These are phyloP conservation scores for Scaptomyza reducta DNA, from an alignment of 2,888 invertebrate species.

Conservation along the genomic window DNA sequence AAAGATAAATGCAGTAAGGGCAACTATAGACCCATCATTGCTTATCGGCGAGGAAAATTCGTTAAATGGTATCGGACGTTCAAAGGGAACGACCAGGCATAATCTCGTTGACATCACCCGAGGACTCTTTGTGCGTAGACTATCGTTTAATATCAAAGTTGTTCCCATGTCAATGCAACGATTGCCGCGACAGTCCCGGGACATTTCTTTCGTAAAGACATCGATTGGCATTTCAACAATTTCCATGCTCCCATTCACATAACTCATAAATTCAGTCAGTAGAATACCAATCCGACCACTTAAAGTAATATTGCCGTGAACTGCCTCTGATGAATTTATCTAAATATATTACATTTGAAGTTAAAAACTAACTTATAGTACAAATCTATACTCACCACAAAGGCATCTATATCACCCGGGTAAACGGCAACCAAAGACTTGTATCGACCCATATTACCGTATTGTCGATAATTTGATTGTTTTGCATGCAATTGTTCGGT, in stretches of 20 bases:
- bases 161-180: slow-evolving; percentile 7
- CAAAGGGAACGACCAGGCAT: slow-evolving; percentile 17
- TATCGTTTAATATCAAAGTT: not conserved
- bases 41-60: not conserved
- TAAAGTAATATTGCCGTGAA: not conserved
- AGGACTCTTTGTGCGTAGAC: slow-evolving; percentile 2
- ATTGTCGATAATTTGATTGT: not conserved
- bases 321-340: not conserved
- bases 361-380: not conserved
- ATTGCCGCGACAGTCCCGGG: not conserved
- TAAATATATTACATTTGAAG: not conserved
- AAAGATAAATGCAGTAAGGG: not conserved
- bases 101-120: not conserved
- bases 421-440: slow-evolving; percentile 1
- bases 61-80: not conserved
- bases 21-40: not conserved
- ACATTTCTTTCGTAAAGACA: not conserved
- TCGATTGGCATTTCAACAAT: not conserved
- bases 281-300: slow-evolving; percentile 13
- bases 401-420: slow-evolving; percentile 7
- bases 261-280: slow-evolving; percentile 2
- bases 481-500: not conserved
- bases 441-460: not conserved
- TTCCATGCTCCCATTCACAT: not conserved
- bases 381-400: slow-evolving; percentile 15